Evolutionary conservation across 1,140 invertebrate species (phyloP).

Genomic region (Pseudomyrmex gracilis): DNA sequence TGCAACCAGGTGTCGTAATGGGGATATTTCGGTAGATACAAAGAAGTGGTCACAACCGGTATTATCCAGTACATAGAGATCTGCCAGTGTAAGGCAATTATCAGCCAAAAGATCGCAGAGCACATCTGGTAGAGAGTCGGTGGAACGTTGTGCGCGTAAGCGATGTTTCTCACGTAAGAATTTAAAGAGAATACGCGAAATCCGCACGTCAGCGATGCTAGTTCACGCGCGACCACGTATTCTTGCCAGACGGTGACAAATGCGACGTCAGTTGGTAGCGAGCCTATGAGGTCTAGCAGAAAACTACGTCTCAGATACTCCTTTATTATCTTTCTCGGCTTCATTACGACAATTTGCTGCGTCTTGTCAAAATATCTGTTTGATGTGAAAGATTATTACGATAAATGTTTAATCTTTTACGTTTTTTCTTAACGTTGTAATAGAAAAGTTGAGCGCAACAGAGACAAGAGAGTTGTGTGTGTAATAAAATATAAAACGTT

Average conservation of each 20-base stretch:
- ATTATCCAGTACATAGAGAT: slow-evolving; percentile 80
- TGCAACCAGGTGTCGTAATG: slow-evolving; percentile 77
- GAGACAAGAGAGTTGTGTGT: no score
- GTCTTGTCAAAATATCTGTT: slow-evolving; percentile 78
- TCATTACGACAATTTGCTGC: slow-evolving; percentile 73
- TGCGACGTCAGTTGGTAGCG: slow-evolving; percentile 78
- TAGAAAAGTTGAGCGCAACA: no score
- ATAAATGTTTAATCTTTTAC: no score
- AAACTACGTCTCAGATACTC: slow-evolving; percentile 77
- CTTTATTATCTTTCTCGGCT: slow-evolving; percentile 68
- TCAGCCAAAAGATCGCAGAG: slow-evolving; percentile 72
- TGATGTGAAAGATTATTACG: not conserved
- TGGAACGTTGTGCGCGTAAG: slow-evolving; percentile 62
- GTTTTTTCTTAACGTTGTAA: no score
- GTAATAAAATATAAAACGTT: not conserved
- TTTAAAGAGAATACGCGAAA: slow-evolving; percentile 77
- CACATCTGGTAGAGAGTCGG: slow-evolving; percentile 70
- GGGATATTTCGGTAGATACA: slow-evolving; percentile 57
- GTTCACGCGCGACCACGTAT: slow-evolving; percentile 67
- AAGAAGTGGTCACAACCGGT: slow-evolving; percentile 69
- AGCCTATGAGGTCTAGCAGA: slow-evolving; percentile 76
- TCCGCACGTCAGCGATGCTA: slow-evolving; percentile 72
- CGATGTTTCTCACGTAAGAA: slow-evolving; percentile 71
- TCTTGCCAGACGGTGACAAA: slow-evolving; percentile 70
- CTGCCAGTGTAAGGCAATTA: slow-evolving; percentile 80